phyloP scores from a whole-genome alignment of 2,888 invertebrate genomes.

The Himalopsyche japonica region DNA sequence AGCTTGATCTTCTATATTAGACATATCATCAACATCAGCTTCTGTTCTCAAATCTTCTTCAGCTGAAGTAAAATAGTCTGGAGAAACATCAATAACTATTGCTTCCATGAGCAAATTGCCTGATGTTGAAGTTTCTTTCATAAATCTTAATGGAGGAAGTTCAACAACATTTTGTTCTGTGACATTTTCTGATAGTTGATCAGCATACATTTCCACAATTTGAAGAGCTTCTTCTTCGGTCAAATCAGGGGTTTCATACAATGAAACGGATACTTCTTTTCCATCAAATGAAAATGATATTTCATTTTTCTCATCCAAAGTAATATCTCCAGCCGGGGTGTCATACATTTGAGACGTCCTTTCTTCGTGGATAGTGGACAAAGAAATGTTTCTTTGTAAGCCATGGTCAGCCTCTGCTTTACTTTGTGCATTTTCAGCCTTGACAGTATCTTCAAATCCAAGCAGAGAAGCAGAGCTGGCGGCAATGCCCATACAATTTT shows the following conservation, averaged over 20 bases:
- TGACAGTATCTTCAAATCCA: constrained; percentile 78
- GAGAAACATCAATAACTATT: constrained; percentile 85
- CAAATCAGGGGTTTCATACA: constrained; percentile 90
- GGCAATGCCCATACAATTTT: constrained; percentile 88
- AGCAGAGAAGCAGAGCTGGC: constrained; percentile 86
- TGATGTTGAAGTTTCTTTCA: constrained; percentile 86
- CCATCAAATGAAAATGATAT: constrained; percentile 91
- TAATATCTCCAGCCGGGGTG: constrained; percentile 76
- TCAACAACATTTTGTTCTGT: constrained; percentile 84
- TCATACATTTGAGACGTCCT: constrained; percentile 87
- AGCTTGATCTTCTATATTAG: constrained; percentile 74
- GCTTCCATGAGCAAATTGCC: constrained; percentile 90
- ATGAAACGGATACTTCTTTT: constrained; percentile 86
- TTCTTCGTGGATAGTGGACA: constrained; percentile 90
- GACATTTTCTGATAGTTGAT: constrained; percentile 87
- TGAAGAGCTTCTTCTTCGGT: constrained; percentile 91
- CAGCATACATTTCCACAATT: constrained; percentile 93
- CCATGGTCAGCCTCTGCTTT: constrained; percentile 55
- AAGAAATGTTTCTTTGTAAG: constrained; percentile 75
- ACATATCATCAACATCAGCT: constrained; percentile 84
- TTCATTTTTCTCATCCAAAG: constrained; percentile 81
- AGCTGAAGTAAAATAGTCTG: constrained; percentile 78
- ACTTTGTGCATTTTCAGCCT: constrained; percentile 57
- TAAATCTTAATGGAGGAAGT: constrained; percentile 82
- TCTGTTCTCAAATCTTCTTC: constrained; percentile 84